Conservation (phyloP, 2,113 vertebrate species). For the Pseudopipra pipra region DNA sequence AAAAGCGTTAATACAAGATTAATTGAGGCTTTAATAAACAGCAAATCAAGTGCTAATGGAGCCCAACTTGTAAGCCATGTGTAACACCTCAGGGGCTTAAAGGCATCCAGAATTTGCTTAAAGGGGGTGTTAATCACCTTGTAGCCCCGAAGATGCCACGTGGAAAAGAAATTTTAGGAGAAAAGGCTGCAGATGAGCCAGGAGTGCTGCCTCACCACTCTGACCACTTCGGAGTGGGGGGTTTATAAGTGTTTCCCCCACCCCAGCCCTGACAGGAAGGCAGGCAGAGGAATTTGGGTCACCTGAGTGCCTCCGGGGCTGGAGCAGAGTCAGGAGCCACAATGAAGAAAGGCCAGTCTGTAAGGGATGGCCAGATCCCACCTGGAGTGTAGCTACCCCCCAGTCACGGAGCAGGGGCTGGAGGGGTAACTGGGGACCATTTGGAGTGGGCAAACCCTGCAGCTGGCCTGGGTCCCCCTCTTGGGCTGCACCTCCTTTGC, state of each 20-base stretch:
- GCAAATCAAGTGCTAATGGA: not conserved
- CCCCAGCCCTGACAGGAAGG: fast-evolving
- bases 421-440: fast-evolving
- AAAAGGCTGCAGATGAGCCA: not conserved
- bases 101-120: not conserved
- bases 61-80: not conserved
- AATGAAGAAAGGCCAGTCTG: not conserved
- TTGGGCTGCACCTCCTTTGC: not conserved
- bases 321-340: not conserved
- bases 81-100: not conserved
- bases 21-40: slow-evolving; percentile 22
- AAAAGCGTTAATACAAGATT: not conserved
- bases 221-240: fast-evolving
- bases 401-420: fast-evolving
- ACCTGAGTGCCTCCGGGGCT: not conserved
- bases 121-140: not conserved
- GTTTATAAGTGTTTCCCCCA: too few species aligned
- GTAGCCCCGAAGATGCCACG: not conserved
- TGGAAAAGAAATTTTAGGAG: not conserved
- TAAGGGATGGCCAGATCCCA: not conserved
- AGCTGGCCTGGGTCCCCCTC: not conserved
- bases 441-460: not conserved
- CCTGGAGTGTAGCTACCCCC: not conserved
- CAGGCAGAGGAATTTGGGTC: not conserved
- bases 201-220: not conserved